Evolutionary conservation across 92 coral and sea anemone genomes (phyloP), one percentile per base, ranked within the genome.

Genomic region (Umimayanthus kanabou): DNA sequence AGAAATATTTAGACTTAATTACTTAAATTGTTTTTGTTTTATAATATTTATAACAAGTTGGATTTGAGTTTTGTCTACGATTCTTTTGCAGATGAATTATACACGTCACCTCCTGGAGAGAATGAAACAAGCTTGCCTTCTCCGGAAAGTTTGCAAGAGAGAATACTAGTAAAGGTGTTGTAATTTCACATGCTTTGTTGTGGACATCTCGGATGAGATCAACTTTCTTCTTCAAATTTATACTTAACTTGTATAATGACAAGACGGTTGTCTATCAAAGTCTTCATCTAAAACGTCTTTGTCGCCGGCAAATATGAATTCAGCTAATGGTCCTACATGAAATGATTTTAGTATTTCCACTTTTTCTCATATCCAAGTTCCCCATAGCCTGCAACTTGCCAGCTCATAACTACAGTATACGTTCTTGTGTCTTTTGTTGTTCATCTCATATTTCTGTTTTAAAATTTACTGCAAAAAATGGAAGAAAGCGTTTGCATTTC

Each of bases 141-240:
- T 5, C 99, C 99, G 5, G 98, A 95, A 42, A 93, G 96, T 16
- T 89, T 97, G 39, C 92, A 49, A 76, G 94, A 89, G 66, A 97
- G 92, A 90, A 95, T 97, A 75, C 89, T 97, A 18, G 85, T 97
- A 10, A 97, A 97, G 94, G 99, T 97, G 87, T 67, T 80, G 69
- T 33, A 9, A 25, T 4, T 20, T 18, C 16, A 45, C 40, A 18
- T 26, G 40, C 64, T 64, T 16, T n/a, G 2, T 37, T 26, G 18
- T 61, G 70, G 47, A 30, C 2, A 9, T 9, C 22, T 2, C 22
- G 26, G 69, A 23, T 61, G 6, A 22, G 9, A 22, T 61, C 22
- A 16, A 61, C 69, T 61, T 1, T 61, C 58, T 53, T 53, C 20
- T 57, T 57, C 15, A 57, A 57, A 15, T 15, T 20, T 57, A 20